Evolutionary conservation across 2,888 invertebrate genomes (phyloP).

Genomic region (Selenia dentaria): DNA sequence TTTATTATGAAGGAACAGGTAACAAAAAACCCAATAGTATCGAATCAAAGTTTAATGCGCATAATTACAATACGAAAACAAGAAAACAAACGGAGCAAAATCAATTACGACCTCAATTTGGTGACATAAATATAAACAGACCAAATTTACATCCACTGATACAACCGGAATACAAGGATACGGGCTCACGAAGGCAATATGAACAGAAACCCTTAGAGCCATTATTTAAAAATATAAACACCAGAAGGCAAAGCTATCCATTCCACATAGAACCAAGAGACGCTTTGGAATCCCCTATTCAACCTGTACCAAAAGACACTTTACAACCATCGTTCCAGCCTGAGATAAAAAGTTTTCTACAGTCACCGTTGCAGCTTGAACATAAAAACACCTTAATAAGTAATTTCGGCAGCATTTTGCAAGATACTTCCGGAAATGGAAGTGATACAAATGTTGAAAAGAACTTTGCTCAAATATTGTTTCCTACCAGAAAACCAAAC

Average conservation of each 20-base stretch:
- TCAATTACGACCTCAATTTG: background rate
- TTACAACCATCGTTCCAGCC: background rate
- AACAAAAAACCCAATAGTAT: conserved; percentile 10
- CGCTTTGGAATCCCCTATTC: background rate
- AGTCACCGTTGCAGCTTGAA: background rate
- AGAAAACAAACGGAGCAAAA: background rate
- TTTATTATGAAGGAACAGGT: conserved; percentile 1
- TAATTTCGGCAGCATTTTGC: background rate
- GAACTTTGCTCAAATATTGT: background rate
- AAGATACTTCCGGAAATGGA: background rate
- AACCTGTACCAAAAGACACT: too few relatives aligned
- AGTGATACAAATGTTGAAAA: conserved; percentile 4
- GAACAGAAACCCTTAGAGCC: background rate
- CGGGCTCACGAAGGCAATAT: background rate
- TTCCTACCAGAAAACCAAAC: conserved; percentile 11
- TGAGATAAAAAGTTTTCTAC: background rate
- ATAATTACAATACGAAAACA: background rate
- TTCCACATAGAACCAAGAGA: background rate
- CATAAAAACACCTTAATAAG: background rate
- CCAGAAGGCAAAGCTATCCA: background rate
- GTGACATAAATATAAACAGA: background rate
- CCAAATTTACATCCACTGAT: background rate
- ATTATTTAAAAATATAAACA: background rate
- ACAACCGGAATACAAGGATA: background rate
- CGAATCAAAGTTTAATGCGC: background rate